Evolutionary conservation across 2,888 invertebrate species (phyloP).

Genomic region (Nemurella pictetii): DNA sequence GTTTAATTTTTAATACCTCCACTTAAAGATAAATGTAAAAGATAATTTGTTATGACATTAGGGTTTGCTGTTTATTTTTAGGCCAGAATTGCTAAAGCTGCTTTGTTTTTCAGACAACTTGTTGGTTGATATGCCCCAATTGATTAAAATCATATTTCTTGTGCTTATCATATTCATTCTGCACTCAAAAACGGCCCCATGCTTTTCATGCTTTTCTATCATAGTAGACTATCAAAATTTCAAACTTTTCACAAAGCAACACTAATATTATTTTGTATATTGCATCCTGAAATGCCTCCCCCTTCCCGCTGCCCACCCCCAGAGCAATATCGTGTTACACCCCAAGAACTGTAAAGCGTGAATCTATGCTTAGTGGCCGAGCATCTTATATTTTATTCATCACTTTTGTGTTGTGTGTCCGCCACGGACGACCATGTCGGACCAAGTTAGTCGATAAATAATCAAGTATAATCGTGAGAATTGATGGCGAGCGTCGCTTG

Average conservation of each 20-base stretch:
- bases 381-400: not conserved
- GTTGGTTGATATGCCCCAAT: not conserved
- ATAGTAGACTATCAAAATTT: not conserved
- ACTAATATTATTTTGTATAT: not conserved
- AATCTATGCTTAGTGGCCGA: not conserved
- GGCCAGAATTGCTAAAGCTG: not conserved
- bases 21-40: not conserved
- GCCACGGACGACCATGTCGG: not conserved
- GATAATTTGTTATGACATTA: conserved; percentile 4
- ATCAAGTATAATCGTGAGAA: conserved; percentile 21
- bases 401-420: not conserved
- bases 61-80: not conserved
- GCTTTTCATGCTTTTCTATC: too few relatives aligned
- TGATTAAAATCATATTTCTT: not conserved
- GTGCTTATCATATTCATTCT: not conserved
- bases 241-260: not conserved
- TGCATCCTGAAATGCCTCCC: too few relatives aligned
- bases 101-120: not conserved
- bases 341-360: not conserved
- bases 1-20: not conserved
- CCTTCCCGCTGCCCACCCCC: not conserved
- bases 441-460: conserved; percentile 11
- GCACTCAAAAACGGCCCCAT: not conserved
- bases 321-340: not conserved
- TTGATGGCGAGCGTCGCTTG: not conserved